Evolutionary conservation across 2,797 vertebrate species (phyloP), one percentile per base, ranked within the genome.

Genomic region (Pseudomugil gertrudae): DNA sequence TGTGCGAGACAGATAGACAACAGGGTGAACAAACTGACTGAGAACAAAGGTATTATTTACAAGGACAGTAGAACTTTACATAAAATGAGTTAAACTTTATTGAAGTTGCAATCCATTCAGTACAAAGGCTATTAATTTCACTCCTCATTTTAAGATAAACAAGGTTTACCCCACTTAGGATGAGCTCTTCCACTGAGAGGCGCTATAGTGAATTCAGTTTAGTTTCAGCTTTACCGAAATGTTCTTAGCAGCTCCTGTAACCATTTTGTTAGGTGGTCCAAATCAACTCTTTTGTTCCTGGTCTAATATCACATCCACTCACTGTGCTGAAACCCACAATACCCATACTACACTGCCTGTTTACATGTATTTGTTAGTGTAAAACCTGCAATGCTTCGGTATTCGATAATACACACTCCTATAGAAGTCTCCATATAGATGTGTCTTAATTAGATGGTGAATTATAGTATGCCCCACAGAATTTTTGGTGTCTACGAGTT

Each of bases 111-210:
- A 33, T 74, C 40, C 32, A n/a, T 54, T 76, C 32, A 70, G 33
- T 63, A 7, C 50, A 48, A 57, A 63, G 40, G 35, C 35, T 51
- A 70, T 74, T 84, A 77, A 64, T 68, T 50, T 71, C 78, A 57
- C 65, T 53, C 77, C 76, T 53, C 11, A 78, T 71, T 83, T 79
- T 83, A 86, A 86, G 73, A 86, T 85, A 73, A 75, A 73, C 66
- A 72, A 79, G 71, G 77, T 53, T 65, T 47, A 33, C 30, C 54
- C 29, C 35, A 26, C 71, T 80, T 58, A 50, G 26, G 9, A 62
- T 58, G 55, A 79, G 66, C 61, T 73, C 43, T 66, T 72, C 63
- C 38, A 57, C 74, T 60, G 11, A 33, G 57, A 71, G 36, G 53
- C 57, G 69, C 69, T 70, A 69, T 72, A 70, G 63, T 57, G 24